A percentile compares a stretch with the other conserved stretches of the same genome.
These are phyloP conservation scores for Lycaena phlaeas DNA, from an alignment of 2,888 invertebrate genomes.

Conservation along the genomic window DNA sequence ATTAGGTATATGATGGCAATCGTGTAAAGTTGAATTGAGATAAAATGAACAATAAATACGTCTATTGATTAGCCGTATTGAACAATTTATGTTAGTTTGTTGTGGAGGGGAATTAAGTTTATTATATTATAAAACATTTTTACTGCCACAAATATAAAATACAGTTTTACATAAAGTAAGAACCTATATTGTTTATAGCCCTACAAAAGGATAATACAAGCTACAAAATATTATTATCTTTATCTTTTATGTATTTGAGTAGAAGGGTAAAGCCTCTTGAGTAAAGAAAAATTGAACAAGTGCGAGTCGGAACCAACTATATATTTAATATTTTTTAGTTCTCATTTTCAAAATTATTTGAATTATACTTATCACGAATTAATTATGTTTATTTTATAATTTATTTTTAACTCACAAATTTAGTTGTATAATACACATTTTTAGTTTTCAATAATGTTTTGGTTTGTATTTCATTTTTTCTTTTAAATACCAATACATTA, in stretches of 20 bases:
- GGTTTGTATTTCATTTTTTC: too few species aligned
- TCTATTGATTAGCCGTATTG: slow-evolving; percentile 2
- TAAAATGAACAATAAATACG: slow-evolving; percentile 4
- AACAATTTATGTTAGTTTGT: slow-evolving; percentile 34
- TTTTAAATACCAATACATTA: too few species aligned
- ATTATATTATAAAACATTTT: not conserved
- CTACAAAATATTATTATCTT: slow-evolving; percentile 3
- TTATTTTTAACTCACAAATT: too few species aligned
- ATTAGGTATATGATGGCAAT: not conserved
- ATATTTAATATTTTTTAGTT: not conserved
- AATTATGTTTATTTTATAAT: too few species aligned
- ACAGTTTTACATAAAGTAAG: slow-evolving; percentile 5
- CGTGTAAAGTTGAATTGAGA: slow-evolving; percentile 4
- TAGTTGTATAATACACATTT: too few species aligned
- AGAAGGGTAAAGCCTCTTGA: slow-evolving; percentile 3
- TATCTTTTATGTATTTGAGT: slow-evolving; percentile 6
- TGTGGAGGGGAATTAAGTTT: slow-evolving; percentile 14
- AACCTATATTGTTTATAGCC: slow-evolving; percentile 2
- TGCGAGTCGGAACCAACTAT: not conserved
- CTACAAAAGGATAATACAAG: slow-evolving; percentile 6
- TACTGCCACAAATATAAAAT: not conserved
- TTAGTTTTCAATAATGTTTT: too few species aligned
- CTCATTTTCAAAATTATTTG: not conserved
- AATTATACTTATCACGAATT: too few species aligned
- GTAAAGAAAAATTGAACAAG: not conserved